A percentile compares a stretch with the other conserved stretches of the same genome.
These are phyloP conservation scores for Ceriagrion tenellum DNA, from an alignment of 2,888 invertebrate genomes.

Conservation along the genomic window DNA sequence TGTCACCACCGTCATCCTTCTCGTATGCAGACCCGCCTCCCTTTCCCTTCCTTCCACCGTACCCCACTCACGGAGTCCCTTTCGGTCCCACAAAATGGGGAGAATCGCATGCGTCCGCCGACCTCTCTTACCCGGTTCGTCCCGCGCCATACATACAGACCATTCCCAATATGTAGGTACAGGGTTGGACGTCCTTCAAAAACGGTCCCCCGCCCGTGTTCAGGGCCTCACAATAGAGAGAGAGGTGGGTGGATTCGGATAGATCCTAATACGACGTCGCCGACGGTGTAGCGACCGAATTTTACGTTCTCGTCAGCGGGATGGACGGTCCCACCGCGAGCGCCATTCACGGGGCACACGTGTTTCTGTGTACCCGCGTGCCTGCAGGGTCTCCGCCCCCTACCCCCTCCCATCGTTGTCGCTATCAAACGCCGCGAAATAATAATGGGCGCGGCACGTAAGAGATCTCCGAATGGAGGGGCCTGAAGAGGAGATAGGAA, in stretches of 20 bases:
- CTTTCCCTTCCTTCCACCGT: background rate
- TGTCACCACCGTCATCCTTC: background rate
- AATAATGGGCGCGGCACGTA: background rate
- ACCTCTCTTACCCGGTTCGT: background rate
- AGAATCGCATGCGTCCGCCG: background rate
- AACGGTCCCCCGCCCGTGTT: background rate
- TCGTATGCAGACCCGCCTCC: background rate
- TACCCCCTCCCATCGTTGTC: background rate
- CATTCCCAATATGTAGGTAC: background rate
- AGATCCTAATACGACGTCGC: background rate
- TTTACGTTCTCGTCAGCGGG: background rate
- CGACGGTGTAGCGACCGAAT: background rate
- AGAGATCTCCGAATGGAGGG: background rate
- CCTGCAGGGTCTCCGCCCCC: background rate
- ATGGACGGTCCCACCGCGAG: background rate
- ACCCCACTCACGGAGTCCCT: background rate
- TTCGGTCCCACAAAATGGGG: background rate
- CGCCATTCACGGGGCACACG: too few relatives aligned
- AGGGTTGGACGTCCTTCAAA: conserved; percentile 1
- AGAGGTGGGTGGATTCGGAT: background rate
- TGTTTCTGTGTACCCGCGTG: background rate
- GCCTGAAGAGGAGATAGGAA: background rate
- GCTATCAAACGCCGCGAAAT: background rate
- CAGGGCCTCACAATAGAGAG: background rate
- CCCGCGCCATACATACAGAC: background rate